Percentiles rank a stretch among this genome's conserved stretches.
Conservation (phyloP, 1,140 invertebrate species). For the Megalopta genalis region DNA sequence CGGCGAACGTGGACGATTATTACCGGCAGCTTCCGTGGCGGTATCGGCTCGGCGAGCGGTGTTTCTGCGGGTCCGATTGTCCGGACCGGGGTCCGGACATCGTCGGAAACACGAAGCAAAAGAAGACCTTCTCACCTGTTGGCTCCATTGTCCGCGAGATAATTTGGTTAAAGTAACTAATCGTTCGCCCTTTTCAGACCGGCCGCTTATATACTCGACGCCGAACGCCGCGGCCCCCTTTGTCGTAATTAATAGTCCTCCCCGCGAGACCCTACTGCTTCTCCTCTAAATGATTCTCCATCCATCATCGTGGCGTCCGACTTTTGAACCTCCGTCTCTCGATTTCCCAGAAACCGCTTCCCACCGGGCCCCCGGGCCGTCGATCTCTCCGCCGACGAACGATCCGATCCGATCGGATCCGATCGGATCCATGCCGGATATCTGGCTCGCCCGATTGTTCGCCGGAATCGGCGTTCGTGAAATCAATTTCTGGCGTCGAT, state of each 20-base stretch:
- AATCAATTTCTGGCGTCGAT: conserved; percentile 43
- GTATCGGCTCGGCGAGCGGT: background rate
- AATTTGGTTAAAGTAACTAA: conserved; percentile 81
- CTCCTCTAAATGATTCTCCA: conserved; percentile 78
- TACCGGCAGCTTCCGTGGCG: too few species aligned
- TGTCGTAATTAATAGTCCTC: conserved; percentile 80
- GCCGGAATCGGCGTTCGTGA: background rate
- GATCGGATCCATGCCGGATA: background rate
- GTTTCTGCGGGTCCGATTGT: conserved; percentile 13
- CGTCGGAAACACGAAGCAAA: conserved; percentile 54
- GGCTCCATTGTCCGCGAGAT: conserved; percentile 75
- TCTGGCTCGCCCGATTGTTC: background rate
- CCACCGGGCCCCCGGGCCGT: conserved; percentile 21
- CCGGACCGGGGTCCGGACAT: conserved; percentile 26
- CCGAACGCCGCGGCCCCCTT: conserved; percentile 73
- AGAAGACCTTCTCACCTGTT: conserved; percentile 67
- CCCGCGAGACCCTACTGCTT: conserved; percentile 70
- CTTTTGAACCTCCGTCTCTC: conserved; percentile 68
- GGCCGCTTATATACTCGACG: conserved; percentile 68
- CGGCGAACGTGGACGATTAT: too few species aligned
- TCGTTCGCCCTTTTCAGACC: conserved; percentile 76
- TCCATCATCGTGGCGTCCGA: conserved; percentile 71
- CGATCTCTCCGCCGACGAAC: background rate
- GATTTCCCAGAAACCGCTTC: conserved; percentile 60
- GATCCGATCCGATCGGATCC: conserved; percentile 1